Conservation (phyloP, 1,140 invertebrate species). For the Drusus annulatus region DNA sequence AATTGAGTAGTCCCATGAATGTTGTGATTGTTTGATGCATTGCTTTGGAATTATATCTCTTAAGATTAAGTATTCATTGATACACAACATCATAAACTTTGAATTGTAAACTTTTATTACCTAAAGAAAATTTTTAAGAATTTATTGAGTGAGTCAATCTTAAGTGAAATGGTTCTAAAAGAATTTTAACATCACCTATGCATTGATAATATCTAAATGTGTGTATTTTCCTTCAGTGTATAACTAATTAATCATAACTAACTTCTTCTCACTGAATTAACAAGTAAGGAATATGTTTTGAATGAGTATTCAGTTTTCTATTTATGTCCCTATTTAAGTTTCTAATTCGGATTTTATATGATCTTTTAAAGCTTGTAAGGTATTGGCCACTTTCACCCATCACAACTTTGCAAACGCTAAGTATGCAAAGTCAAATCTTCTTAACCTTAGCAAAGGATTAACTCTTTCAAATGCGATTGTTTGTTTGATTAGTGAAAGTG, state of each 20-base stretch:
- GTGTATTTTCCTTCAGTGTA: slow-evolving; percentile 42
- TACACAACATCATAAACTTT: background rate
- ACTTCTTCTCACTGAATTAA: slow-evolving; percentile 21
- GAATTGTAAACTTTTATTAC: background rate
- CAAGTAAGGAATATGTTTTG: slow-evolving; percentile 31
- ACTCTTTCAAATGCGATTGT: no score
- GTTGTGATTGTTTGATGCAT: slow-evolving; percentile 31
- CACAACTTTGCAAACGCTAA: no score
- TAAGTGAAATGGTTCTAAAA: slow-evolving; percentile 45
- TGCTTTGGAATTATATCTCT: slow-evolving; percentile 43
- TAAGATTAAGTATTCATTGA: slow-evolving; percentile 14
- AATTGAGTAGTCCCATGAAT: slow-evolving; percentile 22
- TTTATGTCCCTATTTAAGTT: no score
- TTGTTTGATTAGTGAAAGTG: no score
- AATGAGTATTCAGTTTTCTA: background rate
- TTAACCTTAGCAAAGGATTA: no score
- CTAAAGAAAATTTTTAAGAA: background rate
- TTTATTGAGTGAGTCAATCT: slow-evolving; percentile 23
- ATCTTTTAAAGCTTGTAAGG: no score
- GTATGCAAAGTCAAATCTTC: no score
- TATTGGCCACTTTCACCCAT: no score
- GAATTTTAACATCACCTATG: slow-evolving; percentile 27
- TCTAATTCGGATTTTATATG: no score
- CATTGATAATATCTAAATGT: slow-evolving; percentile 45
- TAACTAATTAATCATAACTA: slow-evolving; percentile 13